phyloP scores from a whole-genome alignment of 2,797 vertebrate genomes.

The Onychomys torridus region DNA sequence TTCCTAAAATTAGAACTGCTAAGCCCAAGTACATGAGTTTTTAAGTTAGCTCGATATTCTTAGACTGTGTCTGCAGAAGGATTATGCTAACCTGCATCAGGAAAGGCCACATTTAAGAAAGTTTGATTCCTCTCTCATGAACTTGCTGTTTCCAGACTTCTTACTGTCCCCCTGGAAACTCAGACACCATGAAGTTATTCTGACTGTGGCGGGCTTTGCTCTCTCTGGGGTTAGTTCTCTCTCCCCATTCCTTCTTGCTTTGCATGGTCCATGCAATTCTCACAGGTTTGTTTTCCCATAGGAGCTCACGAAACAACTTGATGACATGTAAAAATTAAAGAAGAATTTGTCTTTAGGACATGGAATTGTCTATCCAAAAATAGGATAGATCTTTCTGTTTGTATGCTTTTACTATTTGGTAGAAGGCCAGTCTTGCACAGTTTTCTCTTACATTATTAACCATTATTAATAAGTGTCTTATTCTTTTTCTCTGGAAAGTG shows the following conservation, averaged over 20 bases:
- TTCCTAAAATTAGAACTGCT: conserved; percentile 22
- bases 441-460: neutral
- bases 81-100: neutral
- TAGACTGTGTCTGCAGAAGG: neutral
- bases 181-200: neutral
- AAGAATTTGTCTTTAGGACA: neutral
- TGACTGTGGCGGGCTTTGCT: neutral
- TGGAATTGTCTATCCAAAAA: neutral
- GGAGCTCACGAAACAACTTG: neutral
- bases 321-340: conserved; percentile 24
- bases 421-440: neutral
- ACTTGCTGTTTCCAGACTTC: neutral
- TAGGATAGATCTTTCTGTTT: neutral
- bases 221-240: neutral
- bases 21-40: neutral
- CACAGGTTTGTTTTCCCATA: neutral
- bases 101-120: neutral
- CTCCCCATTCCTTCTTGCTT: neutral
- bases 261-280: neutral
- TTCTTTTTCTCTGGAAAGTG: neutral
- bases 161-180: neutral
- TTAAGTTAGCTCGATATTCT: neutral
- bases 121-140: neutral
- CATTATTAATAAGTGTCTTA: neutral
- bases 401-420: neutral